Evolutionary conservation across 2,113 vertebrate species (phyloP).

Genomic region (Electrona antarctica): DNA sequence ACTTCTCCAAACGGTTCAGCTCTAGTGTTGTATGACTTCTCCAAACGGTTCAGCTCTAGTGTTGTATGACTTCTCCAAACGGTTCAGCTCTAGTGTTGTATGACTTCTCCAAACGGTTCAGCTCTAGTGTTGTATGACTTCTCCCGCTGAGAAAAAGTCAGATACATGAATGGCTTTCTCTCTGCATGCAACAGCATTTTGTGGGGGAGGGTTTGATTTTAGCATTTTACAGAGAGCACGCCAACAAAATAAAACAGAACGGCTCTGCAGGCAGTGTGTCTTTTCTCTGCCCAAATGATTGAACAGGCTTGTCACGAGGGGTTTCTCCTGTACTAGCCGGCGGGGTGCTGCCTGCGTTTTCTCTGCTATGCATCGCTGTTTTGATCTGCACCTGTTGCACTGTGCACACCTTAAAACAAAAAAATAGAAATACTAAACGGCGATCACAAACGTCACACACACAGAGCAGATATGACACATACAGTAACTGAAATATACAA

Average conservation of each 20-base stretch:
- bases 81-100: no score
- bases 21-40: no score
- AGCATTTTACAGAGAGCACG: not conserved
- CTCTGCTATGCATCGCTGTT: not conserved
- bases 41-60: no score
- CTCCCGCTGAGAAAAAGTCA: no score
- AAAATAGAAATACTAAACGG: not conserved
- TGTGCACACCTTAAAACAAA: not conserved
- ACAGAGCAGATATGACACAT: not conserved
- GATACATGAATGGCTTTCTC: no score
- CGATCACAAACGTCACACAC: not conserved
- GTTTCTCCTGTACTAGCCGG: not conserved
- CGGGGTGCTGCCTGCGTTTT: not conserved
- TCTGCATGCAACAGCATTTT: no score
- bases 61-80: no score
- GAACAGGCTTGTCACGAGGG: not conserved
- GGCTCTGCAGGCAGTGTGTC: not conserved
- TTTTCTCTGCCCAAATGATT: not conserved
- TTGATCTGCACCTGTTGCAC: conserved; percentile 24
- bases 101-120: no score
- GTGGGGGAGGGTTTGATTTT: not conserved
- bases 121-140: no score
- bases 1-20: no score
- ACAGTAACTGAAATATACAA: no score
- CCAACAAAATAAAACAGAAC: no score